A percentile compares a stretch with the other conserved stretches of the same genome.
These are phyloP conservation scores for Myrmecophaga tridactyla DNA, from an alignment of 2,113 vertebrate species.

Conservation along the genomic window DNA sequence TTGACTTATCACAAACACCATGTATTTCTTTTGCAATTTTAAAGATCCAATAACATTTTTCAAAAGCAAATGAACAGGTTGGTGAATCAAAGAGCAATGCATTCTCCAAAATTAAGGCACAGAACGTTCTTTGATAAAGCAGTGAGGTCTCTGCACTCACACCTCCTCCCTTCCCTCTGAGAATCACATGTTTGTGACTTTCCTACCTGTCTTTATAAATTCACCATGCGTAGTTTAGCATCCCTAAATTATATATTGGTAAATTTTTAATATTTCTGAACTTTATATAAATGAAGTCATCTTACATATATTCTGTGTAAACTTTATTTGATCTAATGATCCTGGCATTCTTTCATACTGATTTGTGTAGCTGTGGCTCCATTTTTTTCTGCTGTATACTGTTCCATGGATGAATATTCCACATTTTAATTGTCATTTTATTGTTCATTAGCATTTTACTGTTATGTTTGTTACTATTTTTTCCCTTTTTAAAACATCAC, in stretches of 20 bases:
- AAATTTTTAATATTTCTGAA: background rate
- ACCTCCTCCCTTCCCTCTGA: background rate
- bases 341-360: background rate
- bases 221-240: background rate
- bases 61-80: background rate
- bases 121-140: background rate
- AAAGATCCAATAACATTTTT: background rate
- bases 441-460: background rate
- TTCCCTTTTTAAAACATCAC: too few relatives aligned
- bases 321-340: background rate
- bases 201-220: background rate
- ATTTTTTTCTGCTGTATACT: background rate
- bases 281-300: background rate
- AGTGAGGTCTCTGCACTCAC: background rate
- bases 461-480: background rate
- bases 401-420: background rate
- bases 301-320: background rate
- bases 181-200: background rate
- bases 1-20: background rate
- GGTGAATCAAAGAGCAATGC: background rate
- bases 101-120: background rate
- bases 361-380: background rate
- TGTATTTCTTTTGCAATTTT: background rate
- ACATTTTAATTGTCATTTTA: background rate
- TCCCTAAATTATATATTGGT: background rate